Conservation (phyloP, 2,888 invertebrate genomes). For the Hydrotaea diabolus region DNA sequence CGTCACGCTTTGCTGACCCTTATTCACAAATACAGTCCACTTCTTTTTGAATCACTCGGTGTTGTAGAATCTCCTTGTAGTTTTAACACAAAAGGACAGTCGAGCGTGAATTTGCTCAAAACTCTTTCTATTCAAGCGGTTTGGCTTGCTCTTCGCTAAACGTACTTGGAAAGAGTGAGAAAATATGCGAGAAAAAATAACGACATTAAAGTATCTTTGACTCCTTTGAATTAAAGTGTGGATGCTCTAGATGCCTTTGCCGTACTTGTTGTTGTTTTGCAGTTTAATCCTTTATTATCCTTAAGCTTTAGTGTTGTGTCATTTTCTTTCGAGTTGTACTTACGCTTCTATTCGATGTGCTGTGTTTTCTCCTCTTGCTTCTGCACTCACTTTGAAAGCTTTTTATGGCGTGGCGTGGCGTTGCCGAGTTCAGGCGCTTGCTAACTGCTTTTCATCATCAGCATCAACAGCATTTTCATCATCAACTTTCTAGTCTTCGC, state of each 20-base stretch:
- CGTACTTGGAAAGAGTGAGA: not conserved
- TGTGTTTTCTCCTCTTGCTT: not conserved
- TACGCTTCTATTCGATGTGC: slow-evolving; percentile 7
- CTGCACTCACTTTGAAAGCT: not conserved
- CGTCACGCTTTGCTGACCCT: too few species aligned
- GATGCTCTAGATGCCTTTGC: not conserved
- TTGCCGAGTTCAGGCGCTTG: not conserved
- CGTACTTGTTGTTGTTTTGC: not conserved
- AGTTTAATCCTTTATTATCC: slow-evolving; percentile 55
- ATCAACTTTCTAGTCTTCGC: not conserved
- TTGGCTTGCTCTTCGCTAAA: not conserved
- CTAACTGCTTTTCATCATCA: slow-evolving; percentile 22
- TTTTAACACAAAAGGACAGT: not conserved
- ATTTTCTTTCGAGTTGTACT: slow-evolving; percentile 43
- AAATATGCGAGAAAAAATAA: not conserved
- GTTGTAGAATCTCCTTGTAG: not conserved
- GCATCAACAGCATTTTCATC: not conserved
- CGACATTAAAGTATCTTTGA: slow-evolving; percentile 24
- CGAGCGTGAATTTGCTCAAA: not conserved
- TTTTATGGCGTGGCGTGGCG: not conserved
- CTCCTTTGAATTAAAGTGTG: slow-evolving; percentile 15
- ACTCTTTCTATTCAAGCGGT: not conserved
- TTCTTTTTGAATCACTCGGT: not conserved
- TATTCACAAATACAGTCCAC: not conserved
- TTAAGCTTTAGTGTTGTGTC: slow-evolving; percentile 49